Percentiles rank a stretch among this genome's conserved stretches.
Evolutionary conservation across 2,113 vertebrate genomes (phyloP).

Genomic region (Nothoprocta perdicaria): DNA sequence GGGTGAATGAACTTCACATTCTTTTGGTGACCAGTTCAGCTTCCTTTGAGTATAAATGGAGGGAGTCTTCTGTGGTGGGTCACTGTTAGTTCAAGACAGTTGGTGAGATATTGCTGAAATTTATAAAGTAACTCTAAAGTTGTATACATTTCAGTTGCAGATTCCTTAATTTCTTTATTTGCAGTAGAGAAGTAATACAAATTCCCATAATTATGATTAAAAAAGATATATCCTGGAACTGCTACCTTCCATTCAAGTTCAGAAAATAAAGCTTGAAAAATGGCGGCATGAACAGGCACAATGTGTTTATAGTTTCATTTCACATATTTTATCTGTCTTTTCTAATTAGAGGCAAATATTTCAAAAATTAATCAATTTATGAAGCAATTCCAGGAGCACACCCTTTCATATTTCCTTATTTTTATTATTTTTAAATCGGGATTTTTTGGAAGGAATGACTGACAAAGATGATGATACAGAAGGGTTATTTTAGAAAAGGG

Average conservation of each 20-base stretch:
- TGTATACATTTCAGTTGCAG: background rate
- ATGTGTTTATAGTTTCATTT: slow-evolving; percentile 3
- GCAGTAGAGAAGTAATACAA: background rate
- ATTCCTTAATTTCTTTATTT: background rate
- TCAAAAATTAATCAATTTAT: slow-evolving; percentile 30
- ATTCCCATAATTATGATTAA: background rate
- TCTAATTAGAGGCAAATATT: slow-evolving; percentile 38
- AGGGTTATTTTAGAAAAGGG: background rate
- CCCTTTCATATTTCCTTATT: slow-evolving; percentile 18
- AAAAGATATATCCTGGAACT: background rate
- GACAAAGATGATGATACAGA: background rate
- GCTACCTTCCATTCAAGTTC: background rate
- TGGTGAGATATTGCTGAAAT: background rate
- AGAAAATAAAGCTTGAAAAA: background rate
- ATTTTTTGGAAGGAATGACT: slow-evolving; percentile 32
- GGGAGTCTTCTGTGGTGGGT: background rate
- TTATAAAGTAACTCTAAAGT: background rate
- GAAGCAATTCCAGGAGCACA: background rate
- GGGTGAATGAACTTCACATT: background rate
- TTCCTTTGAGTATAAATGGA: background rate
- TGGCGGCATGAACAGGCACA: background rate
- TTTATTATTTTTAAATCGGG: background rate
- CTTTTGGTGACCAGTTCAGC: background rate
- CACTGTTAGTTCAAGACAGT: background rate
- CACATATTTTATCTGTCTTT: slow-evolving; percentile 2